Evolutionary conservation across 2,797 vertebrate genomes (phyloP), one percentile per base, ranked within the genome.

Genomic region (Cephalopachus bancanus): DNA sequence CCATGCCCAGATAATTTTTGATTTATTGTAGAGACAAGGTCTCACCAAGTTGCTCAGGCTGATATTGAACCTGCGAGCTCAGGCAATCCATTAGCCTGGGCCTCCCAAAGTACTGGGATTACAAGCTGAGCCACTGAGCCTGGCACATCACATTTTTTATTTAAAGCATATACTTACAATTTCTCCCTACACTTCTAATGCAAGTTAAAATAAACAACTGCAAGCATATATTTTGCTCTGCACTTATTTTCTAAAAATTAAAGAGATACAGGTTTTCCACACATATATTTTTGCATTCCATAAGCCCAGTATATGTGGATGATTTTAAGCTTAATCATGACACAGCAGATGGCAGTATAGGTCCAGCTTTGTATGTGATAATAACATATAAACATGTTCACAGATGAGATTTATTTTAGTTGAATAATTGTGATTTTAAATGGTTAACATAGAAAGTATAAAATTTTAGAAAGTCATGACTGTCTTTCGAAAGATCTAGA

Each of bases 281-380:
- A 22, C 16, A 20, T 7, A 10, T 62, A 79, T n/a, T 89, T 33
- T 94, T 93, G 62, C 26, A 30, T 69, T 76, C n/a, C 17, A 85
- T 9, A 51, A 79, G 1, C 49, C 57, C 14, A 17, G 19, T 69
- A 37, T 60, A 65, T 22, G 20, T 67, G 33, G 26, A 33, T 74
- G 44, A 94, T 86, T 94, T 95, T 90, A 83, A 76, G 87, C 59
- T 74, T 60, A 60, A 76, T 94, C 20, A 49, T 71, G 33, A 91
- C 83, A 95, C 96, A 97, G 96, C 89, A 97, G 97, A 95, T 97
- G 97, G 96, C 97, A 96, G 93, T 81, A n/a, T 83, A 89, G 79
- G 64, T 74, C 64, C 60, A 89, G 71, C 33, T 94, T 97, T 83
- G 64, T 65, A 17, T 20, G 11, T 10, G 28, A 24, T 71, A 62